Base-by-base conservation (phyloP, 2,888 invertebrate species). In the Maniola hyperantus region DNA sequence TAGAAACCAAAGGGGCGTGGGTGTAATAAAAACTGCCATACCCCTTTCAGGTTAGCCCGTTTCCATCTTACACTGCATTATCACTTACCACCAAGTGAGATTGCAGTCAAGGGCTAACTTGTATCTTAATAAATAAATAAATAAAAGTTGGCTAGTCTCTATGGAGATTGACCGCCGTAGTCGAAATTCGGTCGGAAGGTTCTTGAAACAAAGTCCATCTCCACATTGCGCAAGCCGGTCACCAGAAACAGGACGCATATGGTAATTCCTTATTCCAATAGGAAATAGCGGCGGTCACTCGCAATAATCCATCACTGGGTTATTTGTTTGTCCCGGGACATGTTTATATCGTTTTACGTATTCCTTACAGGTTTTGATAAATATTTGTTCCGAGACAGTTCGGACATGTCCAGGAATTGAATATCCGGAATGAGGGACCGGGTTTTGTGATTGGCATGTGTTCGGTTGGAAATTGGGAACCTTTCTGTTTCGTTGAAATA, bases 261-360 rank as follows among this genome's bases (percentile, higher is more conserved):
- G 92, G 92, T 91, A 91, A 92, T 92, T 89, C 83, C 90, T 91
- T 92, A 91, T 90, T 90, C 90, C 89, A 87, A 91, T 89, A 92
- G 91, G 90, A 91, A 91, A 91, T 90, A 87, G 88, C 87, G 86
- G 90, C 89, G 91, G 91, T 91, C 92, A 91, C 84, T 88, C 81
- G 90, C 91, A 91, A 91, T 91, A 91, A 91, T 91, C 92, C 91
- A 91, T 91, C 91, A 91, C 87, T 79, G 80, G 79, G 82, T 80
- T 83, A 82, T 88, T 88, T 88, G 89, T 90, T 84, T 82, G 86
- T 82, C 80, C 82, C 79, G 78, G 80, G 83, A 78, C 86, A 83
- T 88, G 87, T 89, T 90, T 88, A 86, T 88, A 90, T 88, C 89
- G 86, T 86, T 89, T 91, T 91, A 85, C 82, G 91, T 91, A 92